Evolutionary conservation across 2,888 invertebrate genomes (phyloP).

Genomic region (Clunio marinus): DNA sequence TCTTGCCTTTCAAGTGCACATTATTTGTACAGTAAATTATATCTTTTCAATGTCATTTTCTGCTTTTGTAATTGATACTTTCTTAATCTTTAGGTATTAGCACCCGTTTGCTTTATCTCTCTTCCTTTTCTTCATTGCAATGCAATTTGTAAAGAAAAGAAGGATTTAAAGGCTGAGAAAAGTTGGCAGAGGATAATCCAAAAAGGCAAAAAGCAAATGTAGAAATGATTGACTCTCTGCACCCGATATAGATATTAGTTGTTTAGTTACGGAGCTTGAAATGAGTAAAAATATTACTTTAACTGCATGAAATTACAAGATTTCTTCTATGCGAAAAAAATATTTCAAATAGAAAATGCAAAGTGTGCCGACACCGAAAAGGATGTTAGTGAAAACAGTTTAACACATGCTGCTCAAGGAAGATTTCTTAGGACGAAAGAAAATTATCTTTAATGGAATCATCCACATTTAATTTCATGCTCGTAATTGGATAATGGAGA

Average conservation of each 20-base stretch:
- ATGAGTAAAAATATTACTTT: not conserved
- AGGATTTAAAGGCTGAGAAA: not conserved
- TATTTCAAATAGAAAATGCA: slow-evolving; percentile 6
- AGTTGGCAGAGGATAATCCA: slow-evolving; percentile 30
- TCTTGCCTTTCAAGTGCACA: not conserved
- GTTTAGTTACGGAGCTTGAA: slow-evolving; percentile 10
- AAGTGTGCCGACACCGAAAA: slow-evolving; percentile 33
- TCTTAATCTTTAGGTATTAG: slow-evolving; percentile 30
- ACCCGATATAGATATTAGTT: not conserved
- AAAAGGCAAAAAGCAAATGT: slow-evolving; percentile 38
- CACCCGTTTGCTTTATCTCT: slow-evolving; percentile 26
- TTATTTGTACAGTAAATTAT: slow-evolving; percentile 17
- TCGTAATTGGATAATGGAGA: slow-evolving; percentile 36
- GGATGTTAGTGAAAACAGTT: not conserved
- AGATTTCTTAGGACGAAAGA: slow-evolving; percentile 21
- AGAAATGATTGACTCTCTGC: slow-evolving; percentile 36
- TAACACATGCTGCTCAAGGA: slow-evolving; percentile 29
- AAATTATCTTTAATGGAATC: slow-evolving; percentile 38
- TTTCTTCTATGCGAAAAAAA: not conserved
- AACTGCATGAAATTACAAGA: not conserved
- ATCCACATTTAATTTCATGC: slow-evolving; percentile 39
- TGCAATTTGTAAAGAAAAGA: not conserved
- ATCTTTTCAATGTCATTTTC: not conserved
- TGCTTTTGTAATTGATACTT: slow-evolving; percentile 37
- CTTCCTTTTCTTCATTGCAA: not conserved